phyloP scores from a whole-genome alignment of 2,797 vertebrate species.

The Lepus townsendii region DNA sequence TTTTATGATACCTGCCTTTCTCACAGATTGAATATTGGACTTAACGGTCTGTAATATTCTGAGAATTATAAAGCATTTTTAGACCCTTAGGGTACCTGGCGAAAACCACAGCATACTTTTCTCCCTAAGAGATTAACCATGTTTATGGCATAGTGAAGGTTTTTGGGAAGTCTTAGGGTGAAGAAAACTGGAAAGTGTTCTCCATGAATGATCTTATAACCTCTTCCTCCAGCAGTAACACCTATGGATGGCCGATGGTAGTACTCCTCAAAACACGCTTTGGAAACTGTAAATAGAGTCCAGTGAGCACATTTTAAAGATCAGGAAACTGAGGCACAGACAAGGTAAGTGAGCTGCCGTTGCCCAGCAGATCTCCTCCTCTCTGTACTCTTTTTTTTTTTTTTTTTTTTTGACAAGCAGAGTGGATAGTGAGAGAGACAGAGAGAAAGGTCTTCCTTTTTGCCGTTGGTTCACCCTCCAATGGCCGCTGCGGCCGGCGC shows the following conservation, averaged over 20 bases:
- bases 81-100: not conserved
- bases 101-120: not conserved
- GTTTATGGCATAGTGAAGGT: not conserved
- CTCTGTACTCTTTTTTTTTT: too few species aligned
- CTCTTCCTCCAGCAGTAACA: not conserved
- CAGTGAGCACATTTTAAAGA: not conserved
- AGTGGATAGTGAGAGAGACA: too few species aligned
- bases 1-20: not conserved
- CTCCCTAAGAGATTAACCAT: not conserved
- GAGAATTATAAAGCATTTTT: not conserved
- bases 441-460: too few species aligned
- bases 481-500: too few species aligned
- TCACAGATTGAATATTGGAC: not conserved
- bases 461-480: too few species aligned
- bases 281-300: conserved; percentile 11
- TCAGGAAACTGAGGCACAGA: not conserved
- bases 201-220: conserved; percentile 2
- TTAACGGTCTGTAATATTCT: not conserved
- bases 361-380: not conserved
- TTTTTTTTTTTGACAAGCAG: too few species aligned
- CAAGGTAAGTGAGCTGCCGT: not conserved
- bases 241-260: not conserved
- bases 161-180: not conserved
- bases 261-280: not conserved
- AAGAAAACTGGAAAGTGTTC: not conserved